Base-by-base conservation (phyloP, 2,797 vertebrate species). In the Lerista edwardsae region DNA sequence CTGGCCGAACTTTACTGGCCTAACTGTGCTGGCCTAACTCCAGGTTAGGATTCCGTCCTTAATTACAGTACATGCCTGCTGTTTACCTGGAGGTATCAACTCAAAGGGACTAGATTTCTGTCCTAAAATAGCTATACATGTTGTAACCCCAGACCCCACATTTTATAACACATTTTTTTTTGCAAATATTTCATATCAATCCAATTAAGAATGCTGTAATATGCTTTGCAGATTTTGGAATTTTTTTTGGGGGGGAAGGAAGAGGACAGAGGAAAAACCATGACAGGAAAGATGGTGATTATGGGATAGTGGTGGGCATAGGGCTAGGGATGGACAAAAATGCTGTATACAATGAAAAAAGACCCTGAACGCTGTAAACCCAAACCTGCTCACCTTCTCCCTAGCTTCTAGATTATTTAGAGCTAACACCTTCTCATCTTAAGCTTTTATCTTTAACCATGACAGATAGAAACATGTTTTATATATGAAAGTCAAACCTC, bases 401-500 rank as follows among this genome's bases (percentile, higher is more conserved):
- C 39, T 3, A 44, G 12, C 34, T 19, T 65, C 59, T 65, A 8
- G 6, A n/a, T 47, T 75, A 75, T 82, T 64, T 82, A 41, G 27
- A 81, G 71, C 55, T 3, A 61, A 61, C 34, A 12, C 21, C 10
- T 36, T 44, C 57, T 9, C 31, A 71, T 29, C 57, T 47, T 34
- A 36, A 75, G 72, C 39, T 64, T 34, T 67, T 75, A 44, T 75
- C 44, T 39, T 41, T 36, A 75, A 57, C 59, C 19, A 9, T 83
- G 59, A 51, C 81, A 75, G 81, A 51, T 9, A 25, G 31, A 44
- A 64, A 27, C 12, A 14, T 74, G 62, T 75, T 65, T 82, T 75
- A 82, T 29, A 65, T 82, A 74, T 65, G 57, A 36, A 65, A 75
- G 61, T 64, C 81, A 75, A 83, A 61, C 41, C n/a, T 78, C 41